These are phyloP conservation scores for Palaemon carinicauda DNA, from an alignment of 1,140 invertebrate genomes.

Conservation along the genomic window DNA sequence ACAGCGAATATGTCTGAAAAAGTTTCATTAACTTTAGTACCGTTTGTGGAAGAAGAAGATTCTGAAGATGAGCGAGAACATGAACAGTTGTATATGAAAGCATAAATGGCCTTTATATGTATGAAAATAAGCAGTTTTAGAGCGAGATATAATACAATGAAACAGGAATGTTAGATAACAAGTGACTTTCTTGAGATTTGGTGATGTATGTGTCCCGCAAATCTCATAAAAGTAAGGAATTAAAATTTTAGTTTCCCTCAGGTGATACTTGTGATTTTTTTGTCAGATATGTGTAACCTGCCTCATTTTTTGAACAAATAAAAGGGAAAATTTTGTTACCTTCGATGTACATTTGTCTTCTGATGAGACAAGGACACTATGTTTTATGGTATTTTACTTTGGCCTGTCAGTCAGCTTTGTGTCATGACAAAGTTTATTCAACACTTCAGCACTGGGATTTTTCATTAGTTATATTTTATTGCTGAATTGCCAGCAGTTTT, in stretches of 20 bases:
- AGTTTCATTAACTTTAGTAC: constrained; percentile 38
- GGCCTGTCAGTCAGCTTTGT: too few relatives aligned
- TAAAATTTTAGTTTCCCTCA: constrained; percentile 26
- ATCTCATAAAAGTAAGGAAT: neutral
- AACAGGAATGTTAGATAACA: neutral
- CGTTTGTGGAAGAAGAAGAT: constrained; percentile 41
- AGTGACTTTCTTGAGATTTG: neutral
- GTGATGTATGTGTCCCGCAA: neutral
- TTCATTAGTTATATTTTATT: too few relatives aligned
- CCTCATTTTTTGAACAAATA: neutral
- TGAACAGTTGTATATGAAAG: constrained; percentile 36
- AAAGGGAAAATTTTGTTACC: neutral
- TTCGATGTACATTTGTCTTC: neutral
- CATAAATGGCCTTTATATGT: constrained; percentile 11
- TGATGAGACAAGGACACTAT: neutral
- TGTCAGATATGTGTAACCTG: neutral
- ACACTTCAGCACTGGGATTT: too few relatives aligned
- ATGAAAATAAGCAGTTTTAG: neutral
- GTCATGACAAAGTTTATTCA: too few relatives aligned
- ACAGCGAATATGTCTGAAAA: constrained; percentile 32
- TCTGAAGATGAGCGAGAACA: constrained; percentile 42
- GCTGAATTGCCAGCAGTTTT: too few relatives aligned
- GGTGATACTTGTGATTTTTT: constrained; percentile 12
- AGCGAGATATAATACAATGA: constrained; percentile 4
- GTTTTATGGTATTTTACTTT: too few relatives aligned